Evolutionary conservation across 1,140 invertebrate genomes (phyloP), one percentile per base, ranked within the genome.

Genomic region (Apis laboriosa): DNA sequence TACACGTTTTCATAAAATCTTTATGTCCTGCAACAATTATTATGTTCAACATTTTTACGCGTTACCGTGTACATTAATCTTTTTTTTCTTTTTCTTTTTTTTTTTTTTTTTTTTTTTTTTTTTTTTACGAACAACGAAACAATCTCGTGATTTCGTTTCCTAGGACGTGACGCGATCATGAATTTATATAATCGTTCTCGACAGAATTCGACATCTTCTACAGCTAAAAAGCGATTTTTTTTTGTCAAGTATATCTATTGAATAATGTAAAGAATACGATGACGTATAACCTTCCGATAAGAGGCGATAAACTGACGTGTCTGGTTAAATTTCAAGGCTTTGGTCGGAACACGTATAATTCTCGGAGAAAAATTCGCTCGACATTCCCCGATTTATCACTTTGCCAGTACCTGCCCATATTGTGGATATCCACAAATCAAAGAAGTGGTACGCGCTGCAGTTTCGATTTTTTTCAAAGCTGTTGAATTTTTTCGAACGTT

Each of bases 211-310:
- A 55, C 34, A 43, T 43, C 63, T 80, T 72, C 43, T 63, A 63
- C 12, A 13, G 58, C 61, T 24, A n/a, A 24, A n/a, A n/a, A 63
- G 15, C 9, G 49, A 43, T 43, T 63, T 34, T 34, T 34, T 63
- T 60, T 61, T 73, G 73, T 53, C 17, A 67, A 9, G 51, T 55
- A 11, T 55, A 49, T 84, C 63, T 81, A 72, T 51, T 88, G 78
- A 88, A 88, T 87, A 86, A 87, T 87, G 86, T 68, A 86, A n/a
- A 51, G 70, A 64, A 77, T 66, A 86, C 72, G 84, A 77, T 77
- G 11, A 51, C 60, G 70, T 58, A 51, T 13, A 24, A 43, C 43
- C 63, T 86, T 49, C 66, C 64, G 85, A 87, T 86, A 87, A 87
- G 66, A 49, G 24, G 60, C 77, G 86, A 87, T 84, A 87, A 85